Percentiles rank a stretch among this genome's conserved stretches.
Conservation (phyloP, 2,888 invertebrate species). For the Glaucopsyche alexis region DNA sequence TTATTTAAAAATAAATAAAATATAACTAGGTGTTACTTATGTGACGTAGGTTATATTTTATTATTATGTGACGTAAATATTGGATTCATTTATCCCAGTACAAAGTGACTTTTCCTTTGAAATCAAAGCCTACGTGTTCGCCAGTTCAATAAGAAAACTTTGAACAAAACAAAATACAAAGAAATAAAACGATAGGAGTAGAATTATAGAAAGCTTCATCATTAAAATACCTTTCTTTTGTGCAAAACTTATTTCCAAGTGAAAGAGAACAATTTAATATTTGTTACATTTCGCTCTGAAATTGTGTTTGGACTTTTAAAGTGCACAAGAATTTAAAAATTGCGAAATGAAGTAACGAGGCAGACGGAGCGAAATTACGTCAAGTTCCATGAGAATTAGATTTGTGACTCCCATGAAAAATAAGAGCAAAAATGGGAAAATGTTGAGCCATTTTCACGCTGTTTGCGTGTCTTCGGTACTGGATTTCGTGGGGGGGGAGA, state of each 20-base stretch:
- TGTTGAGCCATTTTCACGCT: too few relatives aligned
- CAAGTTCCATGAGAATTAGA: background rate
- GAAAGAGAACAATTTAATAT: background rate
- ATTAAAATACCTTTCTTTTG: background rate
- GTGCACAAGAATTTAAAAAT: background rate
- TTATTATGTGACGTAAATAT: too few relatives aligned
- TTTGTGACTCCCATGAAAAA: background rate
- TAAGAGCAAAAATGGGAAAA: background rate
- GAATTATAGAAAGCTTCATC: background rate
- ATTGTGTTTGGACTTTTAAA: background rate
- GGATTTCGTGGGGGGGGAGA: too few relatives aligned
- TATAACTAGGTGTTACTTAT: too few relatives aligned
- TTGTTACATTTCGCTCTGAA: background rate
- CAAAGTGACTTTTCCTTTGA: background rate
- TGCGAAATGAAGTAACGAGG: background rate
- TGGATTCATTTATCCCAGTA: background rate
- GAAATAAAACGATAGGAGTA: background rate
- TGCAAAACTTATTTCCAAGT: background rate
- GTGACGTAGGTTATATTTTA: too few relatives aligned
- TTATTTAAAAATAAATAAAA: too few relatives aligned
- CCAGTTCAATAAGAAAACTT: background rate
- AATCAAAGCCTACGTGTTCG: slow-evolving; percentile 6
- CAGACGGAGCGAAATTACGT: background rate
- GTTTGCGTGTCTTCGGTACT: too few relatives aligned
- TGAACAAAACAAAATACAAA: background rate